Percentiles rank a stretch among this genome's conserved stretches.
Evolutionary conservation across 2,888 invertebrate genomes (phyloP).

Genomic region (Zaprionus bogoriensis): DNA sequence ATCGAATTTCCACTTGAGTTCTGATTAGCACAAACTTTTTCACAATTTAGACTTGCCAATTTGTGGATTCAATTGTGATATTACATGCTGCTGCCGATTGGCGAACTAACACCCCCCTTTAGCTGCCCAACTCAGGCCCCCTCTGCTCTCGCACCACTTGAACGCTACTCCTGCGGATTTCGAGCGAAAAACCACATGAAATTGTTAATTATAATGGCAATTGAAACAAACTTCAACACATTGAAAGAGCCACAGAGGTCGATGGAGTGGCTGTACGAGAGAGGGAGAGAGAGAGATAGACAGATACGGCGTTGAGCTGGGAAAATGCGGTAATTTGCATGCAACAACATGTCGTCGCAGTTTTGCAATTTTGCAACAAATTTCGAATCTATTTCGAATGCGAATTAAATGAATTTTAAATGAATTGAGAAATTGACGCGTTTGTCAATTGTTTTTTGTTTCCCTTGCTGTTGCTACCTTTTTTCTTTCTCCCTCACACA

Average conservation of each 20-base stretch:
- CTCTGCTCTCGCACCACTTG: background rate
- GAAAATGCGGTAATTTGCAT: constrained; percentile 47
- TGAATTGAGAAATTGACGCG: constrained; percentile 34
- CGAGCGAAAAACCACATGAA: constrained; percentile 50
- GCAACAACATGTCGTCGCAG: constrained; percentile 41
- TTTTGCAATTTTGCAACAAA: constrained; percentile 4
- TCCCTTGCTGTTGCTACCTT: constrained; percentile 4
- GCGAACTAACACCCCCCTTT: background rate
- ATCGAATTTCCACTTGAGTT: constrained; percentile 35
- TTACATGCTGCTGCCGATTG: constrained; percentile 16
- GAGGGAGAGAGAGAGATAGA: constrained; percentile 1
- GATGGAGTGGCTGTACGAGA: background rate
- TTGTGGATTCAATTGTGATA: constrained; percentile 22
- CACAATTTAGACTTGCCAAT: constrained; percentile 14
- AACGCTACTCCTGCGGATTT: no score
- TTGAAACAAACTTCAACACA: constrained; percentile 49
- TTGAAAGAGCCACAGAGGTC: background rate
- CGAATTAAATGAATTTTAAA: constrained; percentile 56
- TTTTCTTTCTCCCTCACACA: background rate
- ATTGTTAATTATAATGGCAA: constrained; percentile 72
- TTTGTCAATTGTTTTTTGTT: constrained; percentile 28
- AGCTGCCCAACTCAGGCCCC: background rate
- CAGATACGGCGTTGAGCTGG: background rate
- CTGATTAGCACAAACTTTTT: constrained; percentile 17
- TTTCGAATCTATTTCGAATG: constrained; percentile 21